Evolutionary conservation across 2,113 vertebrate species (phyloP).

Genomic region (Crotalus helleri): DNA sequence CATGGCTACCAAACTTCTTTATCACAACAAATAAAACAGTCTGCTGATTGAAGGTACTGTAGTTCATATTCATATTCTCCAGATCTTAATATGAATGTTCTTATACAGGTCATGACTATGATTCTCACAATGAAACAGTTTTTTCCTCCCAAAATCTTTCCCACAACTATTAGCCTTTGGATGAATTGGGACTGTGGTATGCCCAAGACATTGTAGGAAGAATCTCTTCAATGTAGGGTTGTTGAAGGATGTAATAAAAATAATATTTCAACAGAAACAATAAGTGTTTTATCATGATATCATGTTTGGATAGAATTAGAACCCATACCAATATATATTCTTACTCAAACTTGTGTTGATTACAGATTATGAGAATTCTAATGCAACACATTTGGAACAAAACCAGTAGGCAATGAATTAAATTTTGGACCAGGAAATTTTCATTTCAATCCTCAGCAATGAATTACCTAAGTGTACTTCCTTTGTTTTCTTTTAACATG

Average conservation of each 20-base stretch:
- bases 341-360: not conserved
- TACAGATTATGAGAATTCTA: not conserved
- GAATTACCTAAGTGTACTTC: not conserved
- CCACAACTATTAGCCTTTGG: not conserved
- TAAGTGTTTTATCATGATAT: not conserved
- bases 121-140: not conserved
- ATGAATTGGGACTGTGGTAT: too few species aligned
- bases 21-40: conserved; percentile 47
- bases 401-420: not conserved
- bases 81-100: conserved; percentile 35
- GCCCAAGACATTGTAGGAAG: not conserved
- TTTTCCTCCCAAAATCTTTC: not conserved
- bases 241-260: not conserved
- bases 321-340: not conserved
- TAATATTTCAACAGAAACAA: not conserved
- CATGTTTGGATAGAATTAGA: not conserved
- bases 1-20: conserved; percentile 52
- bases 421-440: not conserved
- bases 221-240: not conserved
- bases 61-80: conserved; percentile 31
- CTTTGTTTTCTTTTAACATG: not conserved
- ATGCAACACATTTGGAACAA: not conserved
- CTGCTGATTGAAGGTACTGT: conserved; percentile 35
- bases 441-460: not conserved
- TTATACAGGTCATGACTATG: not conserved